Conservation (phyloP, 1,140 invertebrate species). For the Geopemphigus sp. region DNA sequence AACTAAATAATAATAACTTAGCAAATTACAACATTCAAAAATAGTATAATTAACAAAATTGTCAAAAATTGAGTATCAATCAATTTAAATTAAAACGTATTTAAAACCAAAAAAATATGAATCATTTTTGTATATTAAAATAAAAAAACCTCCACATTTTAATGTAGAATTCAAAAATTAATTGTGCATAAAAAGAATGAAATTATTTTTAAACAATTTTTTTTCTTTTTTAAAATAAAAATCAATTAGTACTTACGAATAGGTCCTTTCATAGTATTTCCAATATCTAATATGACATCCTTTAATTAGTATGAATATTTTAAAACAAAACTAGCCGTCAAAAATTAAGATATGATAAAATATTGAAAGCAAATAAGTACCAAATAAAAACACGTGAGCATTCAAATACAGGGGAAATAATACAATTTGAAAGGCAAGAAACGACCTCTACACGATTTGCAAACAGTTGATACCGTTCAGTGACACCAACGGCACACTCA, state of each 20-base stretch:
- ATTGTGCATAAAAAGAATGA: too few relatives aligned
- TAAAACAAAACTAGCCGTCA: not conserved
- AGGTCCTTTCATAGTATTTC: conserved; percentile 29
- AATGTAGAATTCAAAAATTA: too few relatives aligned
- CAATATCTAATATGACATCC: not conserved
- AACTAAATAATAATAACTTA: too few relatives aligned
- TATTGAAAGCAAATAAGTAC: not conserved
- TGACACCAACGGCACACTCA: not conserved
- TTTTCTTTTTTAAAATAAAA: not conserved
- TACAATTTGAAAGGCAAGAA: conserved; percentile 46
- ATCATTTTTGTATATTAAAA: too few relatives aligned
- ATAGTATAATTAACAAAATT: too few relatives aligned
- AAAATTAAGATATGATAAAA: not conserved
- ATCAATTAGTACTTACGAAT: conserved; percentile 10
- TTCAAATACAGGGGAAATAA: not conserved
- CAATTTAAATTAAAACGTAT: too few relatives aligned
- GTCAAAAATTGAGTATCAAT: too few relatives aligned
- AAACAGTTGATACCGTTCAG: conserved; percentile 37
- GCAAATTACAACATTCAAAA: too few relatives aligned
- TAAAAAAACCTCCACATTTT: too few relatives aligned
- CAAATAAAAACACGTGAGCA: conserved; percentile 5
- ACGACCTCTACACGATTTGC: conserved; percentile 15
- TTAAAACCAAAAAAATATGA: too few relatives aligned
- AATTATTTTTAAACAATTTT: too few relatives aligned
- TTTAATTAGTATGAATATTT: not conserved